phyloP scores from a whole-genome alignment of 2,888 invertebrate genomes.

The Andrena dorsata region DNA sequence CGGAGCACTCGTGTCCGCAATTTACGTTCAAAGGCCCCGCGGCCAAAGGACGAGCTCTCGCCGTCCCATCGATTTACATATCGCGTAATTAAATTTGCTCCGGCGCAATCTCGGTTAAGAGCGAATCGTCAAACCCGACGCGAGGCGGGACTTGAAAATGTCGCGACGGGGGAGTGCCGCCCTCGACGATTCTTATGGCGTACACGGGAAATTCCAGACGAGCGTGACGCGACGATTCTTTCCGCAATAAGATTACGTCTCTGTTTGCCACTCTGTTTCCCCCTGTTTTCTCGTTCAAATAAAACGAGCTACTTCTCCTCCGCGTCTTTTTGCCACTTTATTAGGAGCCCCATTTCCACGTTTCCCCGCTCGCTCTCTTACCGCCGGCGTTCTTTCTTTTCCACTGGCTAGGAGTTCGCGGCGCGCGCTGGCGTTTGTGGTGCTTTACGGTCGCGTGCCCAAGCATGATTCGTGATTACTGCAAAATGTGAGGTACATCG shows the following conservation, averaged over 20 bases:
- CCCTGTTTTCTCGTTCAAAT: not conserved
- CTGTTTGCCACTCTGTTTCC: conserved; percentile 15
- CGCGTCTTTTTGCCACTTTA: conserved; percentile 13
- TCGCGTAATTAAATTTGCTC: conserved; percentile 49
- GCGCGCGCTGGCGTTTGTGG: not conserved
- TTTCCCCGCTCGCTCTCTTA: conserved; percentile 6
- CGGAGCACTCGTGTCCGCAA: conserved; percentile 27
- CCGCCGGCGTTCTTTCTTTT: not conserved
- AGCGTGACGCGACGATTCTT: conserved; percentile 14
- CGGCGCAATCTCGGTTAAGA: not conserved
- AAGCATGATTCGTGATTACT: not conserved
- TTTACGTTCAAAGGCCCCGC: conserved; percentile 42
- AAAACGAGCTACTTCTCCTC: not conserved
- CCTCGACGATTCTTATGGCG: not conserved
- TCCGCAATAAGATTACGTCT: conserved; percentile 38
- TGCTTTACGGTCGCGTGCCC: conserved; percentile 12
- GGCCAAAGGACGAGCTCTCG: conserved; percentile 38
- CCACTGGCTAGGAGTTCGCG: not conserved
- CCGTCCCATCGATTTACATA: conserved; percentile 41
- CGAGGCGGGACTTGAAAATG: not conserved
- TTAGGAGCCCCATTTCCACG: conserved; percentile 2
- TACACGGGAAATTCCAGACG: conserved; percentile 13
- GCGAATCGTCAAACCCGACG: conserved; percentile 10
- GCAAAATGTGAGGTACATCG: not conserved
- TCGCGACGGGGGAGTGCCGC: not conserved